Conservation (phyloP, 2,888 invertebrate genomes). For the Drepana falcataria region DNA sequence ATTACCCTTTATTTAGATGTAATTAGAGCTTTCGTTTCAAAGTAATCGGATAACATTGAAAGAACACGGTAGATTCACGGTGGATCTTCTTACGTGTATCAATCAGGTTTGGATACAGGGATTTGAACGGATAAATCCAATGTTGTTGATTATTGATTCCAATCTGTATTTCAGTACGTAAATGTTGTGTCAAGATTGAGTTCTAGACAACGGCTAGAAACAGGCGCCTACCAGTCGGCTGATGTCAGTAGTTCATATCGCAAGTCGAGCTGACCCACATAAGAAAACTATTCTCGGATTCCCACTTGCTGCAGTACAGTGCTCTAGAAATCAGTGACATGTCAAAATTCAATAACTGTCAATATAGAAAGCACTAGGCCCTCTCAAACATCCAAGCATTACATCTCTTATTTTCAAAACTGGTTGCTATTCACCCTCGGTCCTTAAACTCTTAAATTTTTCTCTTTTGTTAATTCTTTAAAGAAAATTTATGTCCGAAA, state of each 20-base stretch:
- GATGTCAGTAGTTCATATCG: constrained; percentile 28
- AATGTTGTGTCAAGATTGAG: background rate
- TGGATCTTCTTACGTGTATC: constrained; percentile 5
- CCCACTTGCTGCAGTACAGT: constrained; percentile 20
- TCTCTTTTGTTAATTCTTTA: too few relatives aligned
- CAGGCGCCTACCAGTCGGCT: constrained; percentile 10
- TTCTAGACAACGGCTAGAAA: constrained; percentile 4
- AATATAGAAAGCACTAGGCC: too few relatives aligned
- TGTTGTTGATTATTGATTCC: too few relatives aligned
- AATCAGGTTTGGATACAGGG: background rate
- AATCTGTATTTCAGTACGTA: too few relatives aligned
- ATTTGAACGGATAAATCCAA: too few relatives aligned
- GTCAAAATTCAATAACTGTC: constrained; percentile 11
- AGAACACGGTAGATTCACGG: too few relatives aligned
- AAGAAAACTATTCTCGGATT: constrained; percentile 40
- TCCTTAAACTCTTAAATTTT: too few relatives aligned
- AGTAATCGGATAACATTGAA: too few relatives aligned
- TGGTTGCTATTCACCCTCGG: too few relatives aligned
- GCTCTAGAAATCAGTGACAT: constrained; percentile 22
- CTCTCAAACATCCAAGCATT: too few relatives aligned
- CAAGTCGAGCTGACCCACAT: constrained; percentile 45
- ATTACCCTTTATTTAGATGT: background rate
- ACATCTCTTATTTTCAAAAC: too few relatives aligned
- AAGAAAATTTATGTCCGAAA: too few relatives aligned
- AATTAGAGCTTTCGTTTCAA: background rate